These are phyloP conservation scores for Coelopa pilipes DNA, from an alignment of 2,888 invertebrate genomes.

Conservation along the genomic window DNA sequence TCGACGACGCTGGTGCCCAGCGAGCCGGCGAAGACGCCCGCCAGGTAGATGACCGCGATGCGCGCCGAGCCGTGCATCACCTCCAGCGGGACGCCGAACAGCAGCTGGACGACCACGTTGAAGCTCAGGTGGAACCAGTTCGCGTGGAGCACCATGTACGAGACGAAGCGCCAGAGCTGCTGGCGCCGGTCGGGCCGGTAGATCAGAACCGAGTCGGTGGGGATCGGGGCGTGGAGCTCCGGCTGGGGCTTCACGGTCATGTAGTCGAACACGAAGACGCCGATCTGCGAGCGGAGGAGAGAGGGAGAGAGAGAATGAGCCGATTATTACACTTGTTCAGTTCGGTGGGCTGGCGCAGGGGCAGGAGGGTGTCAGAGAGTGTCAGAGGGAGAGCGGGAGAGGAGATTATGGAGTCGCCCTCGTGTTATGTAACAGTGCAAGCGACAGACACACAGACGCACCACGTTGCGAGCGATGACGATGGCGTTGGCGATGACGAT, in stretches of 20 bases:
- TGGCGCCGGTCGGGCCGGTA: constrained; percentile 91
- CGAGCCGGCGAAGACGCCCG: constrained; percentile 90
- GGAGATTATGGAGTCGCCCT: too few species aligned
- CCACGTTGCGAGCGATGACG: too few species aligned
- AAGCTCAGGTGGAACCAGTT: constrained; percentile 96
- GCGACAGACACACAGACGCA: too few species aligned
- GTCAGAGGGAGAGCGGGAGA: too few species aligned
- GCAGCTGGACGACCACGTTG: constrained; percentile 92
- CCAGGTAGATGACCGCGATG: constrained; percentile 88
- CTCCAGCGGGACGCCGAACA: constrained; percentile 93
- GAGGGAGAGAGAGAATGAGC: neutral
- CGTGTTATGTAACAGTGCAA: too few species aligned
- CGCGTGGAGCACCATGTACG: constrained; percentile 95
- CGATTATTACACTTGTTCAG: too few species aligned
- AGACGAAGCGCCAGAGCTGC: constrained; percentile 93
- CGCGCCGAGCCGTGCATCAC: constrained; percentile 94
- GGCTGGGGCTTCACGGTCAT: constrained; percentile 72
- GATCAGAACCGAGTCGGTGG: constrained; percentile 91
- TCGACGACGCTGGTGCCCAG: constrained; percentile 90
- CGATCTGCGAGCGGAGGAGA: constrained; percentile 74
- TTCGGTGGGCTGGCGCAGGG: too few species aligned
- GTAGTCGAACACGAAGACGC: constrained; percentile 91
- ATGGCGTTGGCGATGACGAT: too few species aligned
- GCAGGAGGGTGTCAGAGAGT: too few species aligned
- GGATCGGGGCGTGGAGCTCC: constrained; percentile 91